phyloP scores from a whole-genome alignment of 2,888 invertebrate species.

The Nezara viridula region DNA sequence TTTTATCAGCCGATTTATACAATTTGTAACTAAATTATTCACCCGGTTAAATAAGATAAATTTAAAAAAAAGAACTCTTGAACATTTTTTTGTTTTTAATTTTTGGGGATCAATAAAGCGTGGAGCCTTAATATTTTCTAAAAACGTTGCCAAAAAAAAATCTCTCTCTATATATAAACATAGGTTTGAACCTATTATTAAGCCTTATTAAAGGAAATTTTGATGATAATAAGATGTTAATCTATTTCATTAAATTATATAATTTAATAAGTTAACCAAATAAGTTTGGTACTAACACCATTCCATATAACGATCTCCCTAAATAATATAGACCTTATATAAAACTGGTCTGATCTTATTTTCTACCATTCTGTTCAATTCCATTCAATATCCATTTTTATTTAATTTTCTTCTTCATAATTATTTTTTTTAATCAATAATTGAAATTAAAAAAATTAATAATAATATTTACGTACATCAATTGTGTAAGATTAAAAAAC shows the following conservation, averaged over 20 bases:
- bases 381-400: too few species aligned
- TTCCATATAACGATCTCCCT: neutral
- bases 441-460: too few species aligned
- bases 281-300: neutral
- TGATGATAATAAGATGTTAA: neutral
- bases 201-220: neutral
- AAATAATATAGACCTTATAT: neutral
- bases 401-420: too few species aligned
- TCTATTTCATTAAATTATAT: neutral
- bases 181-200: neutral
- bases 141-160: neutral
- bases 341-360: neutral
- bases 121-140: neutral
- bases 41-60: neutral
- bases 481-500: too few species aligned
- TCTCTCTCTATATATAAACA: neutral
- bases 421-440: too few species aligned
- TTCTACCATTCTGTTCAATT: too few species aligned
- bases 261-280: neutral
- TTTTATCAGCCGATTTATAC: too few species aligned
- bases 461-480: too few species aligned
- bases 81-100: too few species aligned
- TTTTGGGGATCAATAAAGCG: too few species aligned
- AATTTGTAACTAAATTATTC: too few species aligned
- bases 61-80: neutral